Base-by-base conservation (phyloP, 92 coral and sea anemone species). In the Plumapathes pennacea region DNA sequence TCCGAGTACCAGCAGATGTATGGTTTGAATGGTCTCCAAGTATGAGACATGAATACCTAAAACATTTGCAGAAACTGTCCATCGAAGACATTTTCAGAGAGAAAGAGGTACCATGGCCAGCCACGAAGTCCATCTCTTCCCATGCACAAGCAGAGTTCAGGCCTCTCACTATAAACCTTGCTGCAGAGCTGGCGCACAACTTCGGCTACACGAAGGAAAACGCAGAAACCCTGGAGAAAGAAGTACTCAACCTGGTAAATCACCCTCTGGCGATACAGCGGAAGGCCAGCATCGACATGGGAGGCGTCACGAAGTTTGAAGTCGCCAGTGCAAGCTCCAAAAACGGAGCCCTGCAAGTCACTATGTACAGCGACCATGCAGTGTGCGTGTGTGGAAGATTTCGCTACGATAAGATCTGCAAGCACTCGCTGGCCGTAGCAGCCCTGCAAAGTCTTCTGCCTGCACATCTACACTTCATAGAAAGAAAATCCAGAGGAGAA, bases 341-440 rank as follows among this genome's bases (percentile, higher is more conserved):
- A 23, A 60, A 72, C 42, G 80, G 78, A 46, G 9, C 41, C 47
- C 69, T 71, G 4, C 60, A 10, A 21, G 78, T 71, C 39, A 58
- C 69, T 4, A 69, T 59, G 22, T 71, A 71, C 69, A 59, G 78
- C 48, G 36, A 36, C 26, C 72, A 50, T 29, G 56, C 25, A 14
- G 32, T n/a, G n/a, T 53, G 71, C 62, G 54, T 50, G 29, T 72
- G 80, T 61, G 63, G 69, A 4, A 47, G 69, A 53, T 71, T 58
- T n/a, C 44, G n/a, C 32, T 42, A 71, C 31, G 71, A 72, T 29
- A 61, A 26, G 49, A 69, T 57, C 20, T 69, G 77, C 39, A 44
- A 57, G 25, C 77, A 69, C 46, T 71, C 61, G 5, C 22, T 71
- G n/a, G 70, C 78, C 18, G 78, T 60, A n/a, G 67, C 67, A 41